Base-by-base conservation (phyloP, 2,113 vertebrate species). In the Typhlomys cinereus region DNA sequence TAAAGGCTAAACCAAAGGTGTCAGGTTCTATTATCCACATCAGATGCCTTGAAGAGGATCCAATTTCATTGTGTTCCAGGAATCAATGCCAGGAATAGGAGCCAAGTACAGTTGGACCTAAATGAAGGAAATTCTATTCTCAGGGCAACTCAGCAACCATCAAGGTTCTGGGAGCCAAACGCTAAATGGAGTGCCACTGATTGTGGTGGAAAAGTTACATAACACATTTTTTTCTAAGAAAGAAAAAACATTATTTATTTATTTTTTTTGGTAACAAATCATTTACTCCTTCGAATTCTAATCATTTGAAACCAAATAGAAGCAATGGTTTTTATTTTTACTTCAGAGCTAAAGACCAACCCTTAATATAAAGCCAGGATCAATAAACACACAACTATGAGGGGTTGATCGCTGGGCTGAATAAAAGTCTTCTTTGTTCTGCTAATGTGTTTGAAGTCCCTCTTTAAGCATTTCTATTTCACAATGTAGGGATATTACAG, bases 81-180 rank as follows among this genome's bases (percentile, higher is more conserved):
- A 94, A 87, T 70, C 23, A 75, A 25, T 62, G 88, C 93, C 93
- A 96, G 69, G 36, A 92, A 75, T 13, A 66, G 54, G 83, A 95
- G 95, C 93, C 93, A 96, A 96, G 29, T 93, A 90, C 85, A 86
- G 78, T 80, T 95, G 95, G 95, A 96, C 39, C 64, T 69, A 94
- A 91, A 92, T 96, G 41, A 97, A 94, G 88, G 85, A 83, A 91
- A 93, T 95, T 95, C 91, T 93, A 88, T 97, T 95, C 93, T 88
- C 92, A 79, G 82, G 88, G 90, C 75, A 87, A 74, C 69, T 93
- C 71, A 93, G 81, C 57, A 95, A 78, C 69, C 80, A 82, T 91
- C 85, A 67, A 91, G 57, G 64, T 90, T 79, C 23, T 34, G 21
- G 46, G 59, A 88, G 12, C 52, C 66, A 61, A 57, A 69, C 83